These are phyloP conservation scores for Melanotaenia parkinsoni DNA, from an alignment of 2,797 vertebrate genomes.

Conservation along the genomic window DNA sequence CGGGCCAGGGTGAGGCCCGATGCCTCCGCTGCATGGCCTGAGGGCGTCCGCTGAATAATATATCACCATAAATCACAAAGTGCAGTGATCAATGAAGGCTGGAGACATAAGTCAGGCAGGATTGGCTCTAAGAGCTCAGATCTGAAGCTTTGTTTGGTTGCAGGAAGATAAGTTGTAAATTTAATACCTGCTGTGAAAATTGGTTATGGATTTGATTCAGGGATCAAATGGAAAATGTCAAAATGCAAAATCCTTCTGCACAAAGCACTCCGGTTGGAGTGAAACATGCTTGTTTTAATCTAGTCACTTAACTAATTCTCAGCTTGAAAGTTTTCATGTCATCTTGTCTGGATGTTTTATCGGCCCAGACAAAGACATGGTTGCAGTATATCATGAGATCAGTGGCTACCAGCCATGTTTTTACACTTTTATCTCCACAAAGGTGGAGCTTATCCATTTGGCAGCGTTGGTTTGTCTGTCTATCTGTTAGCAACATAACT, in stretches of 20 bases:
- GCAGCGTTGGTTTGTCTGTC: no score
- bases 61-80: slow-evolving; percentile 58
- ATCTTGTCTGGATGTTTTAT: slow-evolving; percentile 6
- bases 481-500: no score
- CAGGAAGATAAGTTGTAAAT: slow-evolving; percentile 16
- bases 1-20: slow-evolving; percentile 20
- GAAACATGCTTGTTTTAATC: slow-evolving; percentile 14
- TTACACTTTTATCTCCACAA: background rate
- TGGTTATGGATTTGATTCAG: slow-evolving; percentile 18
- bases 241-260: background rate
- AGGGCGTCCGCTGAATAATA: slow-evolving; percentile 54
- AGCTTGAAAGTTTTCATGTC: background rate
- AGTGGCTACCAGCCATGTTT: background rate
- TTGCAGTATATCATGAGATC: background rate
- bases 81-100: slow-evolving; percentile 50
- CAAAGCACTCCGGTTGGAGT: background rate
- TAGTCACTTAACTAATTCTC: slow-evolving; percentile 4
- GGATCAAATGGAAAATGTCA: slow-evolving; percentile 12
- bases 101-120: slow-evolving; percentile 19
- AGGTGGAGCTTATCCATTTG: no score
- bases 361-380: background rate
- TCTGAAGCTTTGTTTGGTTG: slow-evolving; percentile 35
- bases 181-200: background rate
- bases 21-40: slow-evolving; percentile 29
- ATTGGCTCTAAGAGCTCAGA: slow-evolving; percentile 4